Evolutionary conservation across 2,797 vertebrate species (phyloP), one percentile per base, ranked within the genome.

Genomic region (Simalia tracyae): DNA sequence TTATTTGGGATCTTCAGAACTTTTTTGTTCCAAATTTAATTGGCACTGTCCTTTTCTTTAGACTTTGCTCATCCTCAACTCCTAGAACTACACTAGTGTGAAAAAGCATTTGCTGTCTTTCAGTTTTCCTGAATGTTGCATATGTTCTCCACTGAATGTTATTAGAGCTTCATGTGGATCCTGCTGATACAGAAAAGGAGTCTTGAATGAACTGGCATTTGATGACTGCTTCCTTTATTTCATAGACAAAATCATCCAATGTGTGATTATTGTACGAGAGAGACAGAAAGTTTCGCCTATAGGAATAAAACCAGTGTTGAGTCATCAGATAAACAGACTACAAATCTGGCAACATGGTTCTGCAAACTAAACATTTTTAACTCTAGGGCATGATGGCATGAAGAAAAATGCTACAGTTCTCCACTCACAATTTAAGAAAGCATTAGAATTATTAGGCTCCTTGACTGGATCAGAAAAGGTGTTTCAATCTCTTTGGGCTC

Each of bases 381-480:
- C 36, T 81, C 0, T 2, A 81, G 46, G 76, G 36, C 42, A 81
- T 46, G 42, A 91, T 64, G 50, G 84, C 87, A 24, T 92, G 59
- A 84, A 81, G 89, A 89, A 85, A 56, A 63, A 56, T 7, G 22
- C 92, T 54, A 91, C 92, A 91, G 93, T 91, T 94, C 92, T 88
- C 87, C 0, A 0, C 90, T 90, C 61, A 64, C 90, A 68, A 90
- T 84, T 93, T 85, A 36, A 95, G 0, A 5, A 50, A 93, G 54
- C 87, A 91, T 76, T 88, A 89, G 94, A 92, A 91, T 93, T 92
- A 95, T 95, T 90, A 88, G 92, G 92, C 3, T 86, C 86, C 81
- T 89, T 94, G 56, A 66, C 76, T 42, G 86, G 60, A 92, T 93
- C 92, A 84, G 4, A 61, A 42, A 96, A 94, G 61, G 89, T 0